A percentile compares a stretch with the other conserved stretches of the same genome.
phyloP scores from a whole-genome alignment of 2,113 vertebrate species.

The Aegithalos caudatus region DNA sequence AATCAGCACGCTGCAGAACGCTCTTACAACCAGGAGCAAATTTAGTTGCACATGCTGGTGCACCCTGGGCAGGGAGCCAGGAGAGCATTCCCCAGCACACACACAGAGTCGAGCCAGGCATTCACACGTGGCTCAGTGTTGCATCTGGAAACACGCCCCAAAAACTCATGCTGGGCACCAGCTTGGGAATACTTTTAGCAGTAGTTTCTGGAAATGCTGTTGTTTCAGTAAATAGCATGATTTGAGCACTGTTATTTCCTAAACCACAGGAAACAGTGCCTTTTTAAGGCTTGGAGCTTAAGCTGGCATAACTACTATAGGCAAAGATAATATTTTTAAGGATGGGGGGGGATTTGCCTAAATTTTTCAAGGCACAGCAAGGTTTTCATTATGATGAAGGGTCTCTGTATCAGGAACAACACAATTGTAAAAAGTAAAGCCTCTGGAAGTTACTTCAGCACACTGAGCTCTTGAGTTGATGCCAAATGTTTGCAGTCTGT shows the following conservation, averaged over 20 bases:
- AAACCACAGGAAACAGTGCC: neutral
- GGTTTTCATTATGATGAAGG: neutral
- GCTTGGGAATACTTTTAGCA: neutral
- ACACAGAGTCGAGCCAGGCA: rapidly evolving
- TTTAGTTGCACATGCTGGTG: neutral
- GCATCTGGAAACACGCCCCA: neutral
- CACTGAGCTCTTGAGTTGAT: neutral
- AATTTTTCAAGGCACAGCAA: neutral
- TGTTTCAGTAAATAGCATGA: neutral
- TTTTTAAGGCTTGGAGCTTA: neutral
- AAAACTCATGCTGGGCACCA: neutral
- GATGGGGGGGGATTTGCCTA: neutral
- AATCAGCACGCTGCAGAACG: neutral
- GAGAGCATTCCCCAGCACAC: rapidly evolving
- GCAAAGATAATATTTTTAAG: neutral
- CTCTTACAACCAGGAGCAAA: neutral
- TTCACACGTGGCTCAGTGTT: neutral
- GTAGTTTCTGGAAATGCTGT: neutral
- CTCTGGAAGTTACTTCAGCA: neutral
- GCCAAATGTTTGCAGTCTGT: neutral
- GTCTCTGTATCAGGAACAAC: neutral
- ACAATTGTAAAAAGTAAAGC: neutral
- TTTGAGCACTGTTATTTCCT: neutral
- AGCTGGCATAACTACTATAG: neutral
- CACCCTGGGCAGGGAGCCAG: neutral